A percentile compares a stretch with the other conserved stretches of the same genome.
phyloP scores from a whole-genome alignment of 2,888 invertebrate species.

The Cryptocheilus praepositus region DNA sequence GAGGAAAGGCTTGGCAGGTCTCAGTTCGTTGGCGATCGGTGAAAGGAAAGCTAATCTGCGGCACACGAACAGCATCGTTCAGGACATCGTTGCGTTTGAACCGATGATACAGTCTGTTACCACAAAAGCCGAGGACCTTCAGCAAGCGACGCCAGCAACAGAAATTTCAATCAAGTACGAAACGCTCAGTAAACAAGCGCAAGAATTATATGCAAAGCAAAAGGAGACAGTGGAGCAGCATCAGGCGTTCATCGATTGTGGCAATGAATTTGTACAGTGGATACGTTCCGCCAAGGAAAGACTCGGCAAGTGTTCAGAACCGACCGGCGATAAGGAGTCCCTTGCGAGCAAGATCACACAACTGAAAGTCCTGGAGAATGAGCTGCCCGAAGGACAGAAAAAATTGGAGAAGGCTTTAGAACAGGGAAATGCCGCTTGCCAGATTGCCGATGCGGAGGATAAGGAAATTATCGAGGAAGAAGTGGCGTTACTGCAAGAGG shows the following conservation, averaged over 20 bases:
- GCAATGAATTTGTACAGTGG: constrained; percentile 95
- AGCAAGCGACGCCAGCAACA: constrained; percentile 92
- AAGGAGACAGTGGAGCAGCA: constrained; percentile 93
- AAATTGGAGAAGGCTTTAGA: constrained; percentile 89
- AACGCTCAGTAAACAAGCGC: constrained; percentile 91
- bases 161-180: constrained; percentile 95
- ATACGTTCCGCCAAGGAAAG: constrained; percentile 92
- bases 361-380: constrained; percentile 88
- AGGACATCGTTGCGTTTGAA: constrained; percentile 97
- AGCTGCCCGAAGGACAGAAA: constrained; percentile 87
- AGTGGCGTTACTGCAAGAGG: constrained; percentile 91
- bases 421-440: constrained; percentile 91
- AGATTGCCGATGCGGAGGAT: constrained; percentile 89
- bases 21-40: constrained; percentile 87
- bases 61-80: constrained; percentile 95
- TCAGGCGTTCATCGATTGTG: constrained; percentile 93
- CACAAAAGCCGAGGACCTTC: constrained; percentile 93
- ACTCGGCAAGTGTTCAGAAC: constrained; percentile 93
- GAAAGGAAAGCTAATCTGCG: constrained; percentile 92
- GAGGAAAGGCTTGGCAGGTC: constrained; percentile 85
- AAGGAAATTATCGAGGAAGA: constrained; percentile 94
- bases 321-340: constrained; percentile 93
- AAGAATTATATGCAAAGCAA: constrained; percentile 91
- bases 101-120: constrained; percentile 97
- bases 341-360: constrained; percentile 91